phyloP scores from a whole-genome alignment of 30 jellyfish, hydroid and myxozoan genomes.

The Hydractinia echinata region DNA sequence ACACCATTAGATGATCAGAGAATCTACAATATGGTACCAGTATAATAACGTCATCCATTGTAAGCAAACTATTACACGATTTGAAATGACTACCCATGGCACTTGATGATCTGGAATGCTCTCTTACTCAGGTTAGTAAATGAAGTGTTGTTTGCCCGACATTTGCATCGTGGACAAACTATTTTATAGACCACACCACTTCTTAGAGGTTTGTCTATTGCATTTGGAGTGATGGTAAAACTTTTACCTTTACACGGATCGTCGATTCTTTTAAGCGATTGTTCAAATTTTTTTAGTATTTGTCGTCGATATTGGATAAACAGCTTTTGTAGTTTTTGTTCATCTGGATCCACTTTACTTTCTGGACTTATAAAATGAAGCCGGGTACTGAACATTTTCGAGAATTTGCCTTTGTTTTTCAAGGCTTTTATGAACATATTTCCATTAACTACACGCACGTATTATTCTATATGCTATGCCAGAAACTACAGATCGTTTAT shows the following conservation, averaged over 20 bases:
- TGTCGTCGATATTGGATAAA: neutral
- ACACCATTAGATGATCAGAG: no score
- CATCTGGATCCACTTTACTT: neutral
- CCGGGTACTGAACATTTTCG: neutral
- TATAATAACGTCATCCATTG: no score
- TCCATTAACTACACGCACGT: neutral
- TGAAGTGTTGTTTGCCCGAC: no score
- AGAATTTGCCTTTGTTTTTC: neutral
- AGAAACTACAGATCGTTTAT: neutral
- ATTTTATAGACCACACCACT: no score
- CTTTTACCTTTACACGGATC: neutral
- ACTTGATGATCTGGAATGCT: no score
- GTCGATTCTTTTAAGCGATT: neutral
- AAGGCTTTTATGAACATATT: neutral
- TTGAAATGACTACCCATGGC: no score
- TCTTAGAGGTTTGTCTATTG: conserved; percentile 1
- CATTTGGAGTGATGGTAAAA: neutral
- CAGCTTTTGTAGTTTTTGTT: neutral
- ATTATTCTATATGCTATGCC: neutral
- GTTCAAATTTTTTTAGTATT: neutral
- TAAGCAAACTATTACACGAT: no score
- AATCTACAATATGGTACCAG: no score
- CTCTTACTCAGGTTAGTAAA: no score
- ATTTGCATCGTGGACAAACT: no score
- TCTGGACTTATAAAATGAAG: neutral